Evolutionary conservation across 2,113 vertebrate genomes (phyloP), one percentile per base, ranked within the genome.

Genomic region (Platysternon megacephalum): DNA sequence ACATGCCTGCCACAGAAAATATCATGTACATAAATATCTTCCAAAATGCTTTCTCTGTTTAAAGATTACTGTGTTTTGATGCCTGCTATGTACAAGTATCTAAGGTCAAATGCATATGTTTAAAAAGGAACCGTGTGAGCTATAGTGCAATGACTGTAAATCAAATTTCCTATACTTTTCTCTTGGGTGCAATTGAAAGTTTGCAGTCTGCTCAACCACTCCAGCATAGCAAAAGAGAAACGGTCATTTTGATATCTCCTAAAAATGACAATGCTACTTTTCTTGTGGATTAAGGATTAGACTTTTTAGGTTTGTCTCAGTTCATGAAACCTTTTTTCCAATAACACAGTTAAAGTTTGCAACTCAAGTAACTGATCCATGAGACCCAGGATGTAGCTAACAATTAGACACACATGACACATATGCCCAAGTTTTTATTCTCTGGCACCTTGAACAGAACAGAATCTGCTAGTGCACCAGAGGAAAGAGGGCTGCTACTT

Each of bases 61-160:
- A 46, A 78, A 46, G 74, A 28, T 46, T 28, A 8, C 12, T 29
- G 13, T 46, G 39, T 87, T 85, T 51, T 5, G 42, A 29, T 89
- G 82, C 39, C 79, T 51, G 86, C 86, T 89, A 6, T 87, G 28
- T 3, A 1, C 1, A 1, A 44, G 88, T 39, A 86, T 44, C 72
- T 80, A 11, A 0, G 8, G 78, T 76, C 24, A 79, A 48, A 80
- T 0, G 24, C 74, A 78, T 46, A 26, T 28, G 0, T 26, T 1
- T 6, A 28, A 87, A 53, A 46, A 78, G 22, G 84, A 65, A 32
- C 76, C 46, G 28, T 32, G 85, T 4, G 42, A 46, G 24, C 42
- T 14, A 74, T 12, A 44, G 44, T 46, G 42, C 74, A 56, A 6
- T 0, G 48, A 56, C 7, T 56, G 39, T 82, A 44, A 82, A 44